phyloP scores from a whole-genome alignment of 2,888 invertebrate genomes.

The Biston betularia region DNA sequence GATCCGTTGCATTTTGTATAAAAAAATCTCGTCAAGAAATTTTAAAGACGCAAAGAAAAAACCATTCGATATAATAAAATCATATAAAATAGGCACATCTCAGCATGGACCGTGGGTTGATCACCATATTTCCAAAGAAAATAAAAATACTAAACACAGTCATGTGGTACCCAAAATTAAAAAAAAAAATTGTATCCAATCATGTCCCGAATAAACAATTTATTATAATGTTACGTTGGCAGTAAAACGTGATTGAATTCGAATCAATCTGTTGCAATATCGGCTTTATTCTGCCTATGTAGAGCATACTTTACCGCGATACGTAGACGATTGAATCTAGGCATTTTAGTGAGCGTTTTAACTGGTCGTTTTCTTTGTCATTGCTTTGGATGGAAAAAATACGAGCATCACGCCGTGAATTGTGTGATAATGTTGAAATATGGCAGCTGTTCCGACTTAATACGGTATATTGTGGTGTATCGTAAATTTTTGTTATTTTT shows the following conservation, averaged over 20 bases:
- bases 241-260: slow-evolving; percentile 46
- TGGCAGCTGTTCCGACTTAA: slow-evolving; percentile 11
- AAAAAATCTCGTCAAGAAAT: too few relatives aligned
- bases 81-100: too few relatives aligned
- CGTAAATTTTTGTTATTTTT: slow-evolving; percentile 9
- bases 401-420: slow-evolving; percentile 26
- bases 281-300: slow-evolving; percentile 7
- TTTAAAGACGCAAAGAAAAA: too few relatives aligned
- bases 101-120: too few relatives aligned
- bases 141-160: too few relatives aligned
- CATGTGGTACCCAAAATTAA: not conserved
- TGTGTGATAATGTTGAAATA: slow-evolving; percentile 35
- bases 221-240: slow-evolving; percentile 36
- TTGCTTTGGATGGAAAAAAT: slow-evolving; percentile 34
- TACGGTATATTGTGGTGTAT: slow-evolving; percentile 12
- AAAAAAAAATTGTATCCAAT: slow-evolving; percentile 4
- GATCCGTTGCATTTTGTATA: too few relatives aligned
- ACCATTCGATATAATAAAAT: too few relatives aligned
- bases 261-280: slow-evolving; percentile 21
- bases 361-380: slow-evolving; percentile 40
- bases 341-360: slow-evolving; percentile 38
- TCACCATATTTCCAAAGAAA: too few relatives aligned
- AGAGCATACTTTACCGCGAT: slow-evolving; percentile 17
- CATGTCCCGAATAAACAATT: slow-evolving; percentile 37
- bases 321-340: slow-evolving; percentile 34